Conservation (phyloP, 2,113 vertebrate genomes). For the Phasianus colchicus region DNA sequence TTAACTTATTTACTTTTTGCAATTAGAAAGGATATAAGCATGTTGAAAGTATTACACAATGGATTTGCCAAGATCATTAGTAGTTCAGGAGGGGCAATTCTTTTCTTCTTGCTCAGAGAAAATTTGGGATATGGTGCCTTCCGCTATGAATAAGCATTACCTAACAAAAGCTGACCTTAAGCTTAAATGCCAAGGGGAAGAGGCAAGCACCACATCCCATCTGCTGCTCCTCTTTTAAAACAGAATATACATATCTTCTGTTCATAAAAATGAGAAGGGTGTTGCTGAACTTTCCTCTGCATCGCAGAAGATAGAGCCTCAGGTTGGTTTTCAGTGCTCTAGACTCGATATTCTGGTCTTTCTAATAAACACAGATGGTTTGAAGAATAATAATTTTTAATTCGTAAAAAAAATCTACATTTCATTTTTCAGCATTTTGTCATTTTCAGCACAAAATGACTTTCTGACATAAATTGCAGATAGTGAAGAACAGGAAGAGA, state of each 20-base stretch:
- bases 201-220: background rate
- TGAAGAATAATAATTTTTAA: background rate
- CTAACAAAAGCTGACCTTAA: background rate
- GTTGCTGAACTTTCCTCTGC: background rate
- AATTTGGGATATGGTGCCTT: background rate
- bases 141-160: background rate
- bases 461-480: background rate
- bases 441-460: background rate
- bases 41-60: constrained; percentile 31
- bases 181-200: background rate
- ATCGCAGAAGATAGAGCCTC: background rate
- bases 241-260: background rate
- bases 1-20: background rate
- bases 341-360: background rate
- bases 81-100: background rate
- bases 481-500: background rate
- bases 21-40: constrained; percentile 1
- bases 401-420: background rate
- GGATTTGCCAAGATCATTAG: background rate
- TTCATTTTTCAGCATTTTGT: background rate
- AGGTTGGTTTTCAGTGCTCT: background rate
- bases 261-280: background rate
- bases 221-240: background rate
- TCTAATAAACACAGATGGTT: background rate
- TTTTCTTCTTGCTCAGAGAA: background rate